Base-by-base conservation (phyloP, 2,888 invertebrate species). In the Drosophila quinaria region DNA sequence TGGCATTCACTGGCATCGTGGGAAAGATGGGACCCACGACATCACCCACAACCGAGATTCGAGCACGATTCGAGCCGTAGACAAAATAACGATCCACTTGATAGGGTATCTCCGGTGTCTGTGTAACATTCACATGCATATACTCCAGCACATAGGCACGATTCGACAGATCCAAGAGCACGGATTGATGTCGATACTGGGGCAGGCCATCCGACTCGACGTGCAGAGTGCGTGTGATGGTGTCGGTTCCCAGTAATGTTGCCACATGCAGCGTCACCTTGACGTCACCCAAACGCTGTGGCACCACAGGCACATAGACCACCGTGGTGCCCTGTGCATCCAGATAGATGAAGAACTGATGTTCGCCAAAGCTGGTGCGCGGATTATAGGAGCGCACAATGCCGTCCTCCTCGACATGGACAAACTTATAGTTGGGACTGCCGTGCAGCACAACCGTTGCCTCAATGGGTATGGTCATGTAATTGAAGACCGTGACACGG, bases 91-190 rank as follows among this genome's bases (percentile, higher is more conserved):
- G 96, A 88, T 96, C 95, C 72, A 96, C 96, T 80, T 97, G 96
- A 92, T 98, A 98, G 0, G 98, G 97, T 78, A 98, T 97, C 65
- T 97, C 94, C 3, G 99, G 97, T 1, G 96, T 96, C 93, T 99
- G 98, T 0, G 98, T 98, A 6, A 99, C 96, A 92, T 98, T 98
- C 1, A 98, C 97, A 93, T 98, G 98, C 95, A 99, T 96, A 92
- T 98, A 98, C 88, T 98, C 98, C 93, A 98, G 96, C 56, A 97
- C 96, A 92, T 97, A 97, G 0, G 98, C 97, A 39, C 97, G 95
- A 93, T 96, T 98, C 75, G 98, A 98, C 66, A 99, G 94, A 94
- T 99, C 98, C 10, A 99, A 93, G 0, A 99, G 94, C 50, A 98
- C 95, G 0, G 98, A 97, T 80, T 98, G 98, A 94, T 99, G 98